phyloP scores from a whole-genome alignment of 2,888 invertebrate species.

The Glyphotaelius pellucidus region DNA sequence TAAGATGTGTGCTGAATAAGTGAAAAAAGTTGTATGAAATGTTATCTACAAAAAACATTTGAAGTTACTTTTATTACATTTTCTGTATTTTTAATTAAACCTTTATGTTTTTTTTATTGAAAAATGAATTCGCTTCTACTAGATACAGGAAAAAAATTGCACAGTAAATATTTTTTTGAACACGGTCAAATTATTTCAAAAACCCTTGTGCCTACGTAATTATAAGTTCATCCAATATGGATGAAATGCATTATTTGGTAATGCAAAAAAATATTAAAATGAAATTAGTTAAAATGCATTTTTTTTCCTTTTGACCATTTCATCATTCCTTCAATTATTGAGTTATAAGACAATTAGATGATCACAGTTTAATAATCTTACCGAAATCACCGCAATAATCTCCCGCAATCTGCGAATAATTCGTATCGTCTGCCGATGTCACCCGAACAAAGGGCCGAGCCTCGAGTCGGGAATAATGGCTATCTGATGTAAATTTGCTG shows the following conservation, averaged over 20 bases:
- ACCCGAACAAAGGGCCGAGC: constrained; percentile 45
- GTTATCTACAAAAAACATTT: too few species aligned
- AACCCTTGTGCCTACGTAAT: too few species aligned
- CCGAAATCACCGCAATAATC: not conserved
- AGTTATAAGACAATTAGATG: not conserved
- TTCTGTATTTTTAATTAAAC: too few species aligned
- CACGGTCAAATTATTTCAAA: too few species aligned
- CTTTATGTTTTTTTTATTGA: too few species aligned
- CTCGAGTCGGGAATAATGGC: constrained; percentile 58
- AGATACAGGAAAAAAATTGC: too few species aligned
- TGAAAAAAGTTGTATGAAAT: too few species aligned
- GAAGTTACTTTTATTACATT: too few species aligned
- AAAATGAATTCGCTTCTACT: too few species aligned
- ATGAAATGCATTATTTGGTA: not conserved
- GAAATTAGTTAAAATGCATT: not conserved
- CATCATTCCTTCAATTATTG: not conserved
- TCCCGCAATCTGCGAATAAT: not conserved
- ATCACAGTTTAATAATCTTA: constrained; percentile 3
- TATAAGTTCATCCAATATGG: not conserved
- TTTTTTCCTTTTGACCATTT: not conserved
- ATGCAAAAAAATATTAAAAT: not conserved
- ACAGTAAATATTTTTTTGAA: too few species aligned
- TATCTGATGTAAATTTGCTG: constrained; percentile 63
- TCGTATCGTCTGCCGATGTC: constrained; percentile 53
- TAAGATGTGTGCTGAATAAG: too few species aligned